Evolutionary conservation across 2,113 vertebrate genomes (phyloP), one percentile per base, ranked within the genome.

Genomic region (Nothocercus julius): DNA sequence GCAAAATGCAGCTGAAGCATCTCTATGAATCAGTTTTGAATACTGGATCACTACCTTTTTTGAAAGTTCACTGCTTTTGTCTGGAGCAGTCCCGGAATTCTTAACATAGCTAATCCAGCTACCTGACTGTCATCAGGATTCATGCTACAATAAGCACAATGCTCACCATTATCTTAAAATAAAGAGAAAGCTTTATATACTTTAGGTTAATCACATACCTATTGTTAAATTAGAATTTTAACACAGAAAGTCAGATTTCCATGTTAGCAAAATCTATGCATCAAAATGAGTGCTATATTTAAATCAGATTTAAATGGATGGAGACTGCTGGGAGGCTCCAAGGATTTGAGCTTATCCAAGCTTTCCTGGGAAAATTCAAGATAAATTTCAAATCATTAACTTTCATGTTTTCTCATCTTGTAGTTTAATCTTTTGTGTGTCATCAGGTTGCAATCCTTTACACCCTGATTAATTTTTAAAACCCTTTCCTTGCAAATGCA

Each of bases 261-360:
- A 9, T 73, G 21, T 66, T 58, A 90, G 6, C 10, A 42, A 54
- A 69, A 92, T 72, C 47, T 83, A 78, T 90, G 42, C 32, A 77
- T 70, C 86, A 86, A 93, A 70, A 88, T 66, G 36, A 74, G 28
- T 28, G 9, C 13, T n/a, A 40, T 30, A 5, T 81, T 87, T 85
- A 78, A 90, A 92, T 58, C 22, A 73, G 74, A 73, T 83, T 87
- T 64, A 82, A 94, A 88, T 82, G 45, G 19, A 90, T 64, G 17
- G 34, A 81, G 14, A 47, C 13, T 85, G 28, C 16, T 40, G 72
- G 2, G 3, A 92, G 22, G 24, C 27, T 87, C 36, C 77, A 88
- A 51, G 12, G 19, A 83, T 54, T 36, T 75, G n/a, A 76, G 25
- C 5, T 83, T 54, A 81, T 87, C 36, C 74, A 91, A 69, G 30